A percentile compares a stretch with the other conserved stretches of the same genome.
These are phyloP conservation scores for Hylaeus volcanicus DNA, from an alignment of 1,140 invertebrate species.

Conservation along the genomic window DNA sequence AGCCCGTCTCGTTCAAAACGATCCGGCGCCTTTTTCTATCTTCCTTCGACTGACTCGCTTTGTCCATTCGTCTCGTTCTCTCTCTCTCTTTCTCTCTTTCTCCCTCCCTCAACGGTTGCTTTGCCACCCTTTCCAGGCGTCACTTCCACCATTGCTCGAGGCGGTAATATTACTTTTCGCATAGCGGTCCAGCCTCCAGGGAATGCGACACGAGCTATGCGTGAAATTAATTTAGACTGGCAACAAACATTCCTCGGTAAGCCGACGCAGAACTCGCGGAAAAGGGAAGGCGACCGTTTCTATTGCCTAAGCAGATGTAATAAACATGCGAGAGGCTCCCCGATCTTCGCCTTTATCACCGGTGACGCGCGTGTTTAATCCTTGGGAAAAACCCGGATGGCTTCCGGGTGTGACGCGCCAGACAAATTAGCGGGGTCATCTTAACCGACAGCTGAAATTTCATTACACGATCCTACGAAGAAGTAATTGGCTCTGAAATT, in stretches of 20 bases:
- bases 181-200: constrained; percentile 41
- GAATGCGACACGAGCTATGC: constrained; percentile 63
- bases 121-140: constrained; percentile 15
- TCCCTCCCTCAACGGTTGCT: background rate
- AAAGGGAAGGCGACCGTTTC: background rate
- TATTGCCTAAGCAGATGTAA: constrained; percentile 49
- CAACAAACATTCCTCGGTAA: constrained; percentile 53
- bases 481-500: too few relatives aligned
- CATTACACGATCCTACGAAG: too few relatives aligned
- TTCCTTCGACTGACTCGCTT: background rate
- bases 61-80: background rate
- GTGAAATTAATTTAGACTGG: constrained; percentile 63
- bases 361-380: background rate
- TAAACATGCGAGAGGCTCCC: constrained; percentile 28
- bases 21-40: background rate
- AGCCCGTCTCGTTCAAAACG: constrained; percentile 4
- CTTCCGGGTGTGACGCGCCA: too few relatives aligned
- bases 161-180: constrained; percentile 60
- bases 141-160: constrained; percentile 37
- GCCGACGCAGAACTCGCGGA: constrained; percentile 40
- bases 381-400: too few relatives aligned
- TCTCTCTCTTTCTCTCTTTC: background rate
- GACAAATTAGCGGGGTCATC: too few relatives aligned
- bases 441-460: too few relatives aligned
- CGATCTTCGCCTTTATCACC: constrained; percentile 40